Conservation (phyloP, 1,140 invertebrate genomes). For the Leptopilina boulardi region DNA sequence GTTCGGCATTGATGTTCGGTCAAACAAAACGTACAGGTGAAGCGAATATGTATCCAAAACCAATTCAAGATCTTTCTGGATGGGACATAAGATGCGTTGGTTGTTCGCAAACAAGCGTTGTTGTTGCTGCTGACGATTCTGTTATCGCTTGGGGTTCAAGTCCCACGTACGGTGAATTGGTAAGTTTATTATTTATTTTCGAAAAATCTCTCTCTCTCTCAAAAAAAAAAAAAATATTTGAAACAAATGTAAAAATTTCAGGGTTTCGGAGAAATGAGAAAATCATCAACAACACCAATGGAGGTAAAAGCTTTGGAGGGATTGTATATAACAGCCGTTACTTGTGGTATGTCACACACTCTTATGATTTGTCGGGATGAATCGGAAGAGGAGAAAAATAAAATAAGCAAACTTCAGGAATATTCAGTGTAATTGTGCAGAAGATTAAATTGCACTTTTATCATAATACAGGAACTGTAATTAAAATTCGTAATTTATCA, state of each 20-base stretch:
- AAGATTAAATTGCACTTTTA: not conserved
- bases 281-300: slow-evolving; percentile 91
- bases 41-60: slow-evolving; percentile 97
- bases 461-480: slow-evolving; percentile 26
- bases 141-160: slow-evolving; percentile 94
- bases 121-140: slow-evolving; percentile 92
- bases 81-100: slow-evolving; percentile 92
- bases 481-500: slow-evolving; percentile 30
- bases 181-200: slow-evolving; percentile 70
- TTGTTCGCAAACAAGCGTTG: slow-evolving; percentile 87
- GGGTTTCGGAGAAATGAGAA: slow-evolving; percentile 92
- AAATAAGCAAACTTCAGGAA: slow-evolving; percentile 79
- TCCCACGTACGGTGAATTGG: slow-evolving; percentile 94
- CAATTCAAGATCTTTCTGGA: slow-evolving; percentile 92
- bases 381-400: slow-evolving; percentile 81
- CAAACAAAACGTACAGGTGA: slow-evolving; percentile 94
- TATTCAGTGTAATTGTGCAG: slow-evolving; percentile 73
- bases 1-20: slow-evolving; percentile 89
- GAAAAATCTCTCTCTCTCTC: slow-evolving; percentile 28
- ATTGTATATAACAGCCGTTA: slow-evolving; percentile 86
- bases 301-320: slow-evolving; percentile 91
- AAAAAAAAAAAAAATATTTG: not conserved
- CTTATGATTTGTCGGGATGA: slow-evolving; percentile 83
- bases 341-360: slow-evolving; percentile 91
- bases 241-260: slow-evolving; percentile 63